Evolutionary conservation across 92 coral and sea anemone genomes (phyloP).

Genomic region (Epizoanthus scotinus): DNA sequence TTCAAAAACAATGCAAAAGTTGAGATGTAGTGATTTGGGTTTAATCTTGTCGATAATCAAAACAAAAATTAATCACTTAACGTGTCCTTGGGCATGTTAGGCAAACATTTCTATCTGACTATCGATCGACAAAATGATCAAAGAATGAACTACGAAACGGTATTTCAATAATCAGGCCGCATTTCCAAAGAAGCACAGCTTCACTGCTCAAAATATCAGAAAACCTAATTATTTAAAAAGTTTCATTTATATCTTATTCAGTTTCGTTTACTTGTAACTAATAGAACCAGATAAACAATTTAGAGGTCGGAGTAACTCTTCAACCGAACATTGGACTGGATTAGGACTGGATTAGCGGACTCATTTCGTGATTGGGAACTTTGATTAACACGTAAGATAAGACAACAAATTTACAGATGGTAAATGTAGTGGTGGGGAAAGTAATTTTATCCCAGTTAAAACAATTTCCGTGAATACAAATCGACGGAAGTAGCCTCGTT

Average conservation of each 20-base stretch:
- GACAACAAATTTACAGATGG: constrained; percentile 40
- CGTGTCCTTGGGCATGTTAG: too few species aligned
- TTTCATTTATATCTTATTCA: too few species aligned
- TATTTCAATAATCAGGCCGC: too few species aligned
- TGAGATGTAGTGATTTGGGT: neutral
- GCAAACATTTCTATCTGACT: constrained; percentile 22
- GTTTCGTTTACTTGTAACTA: too few species aligned
- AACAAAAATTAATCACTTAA: constrained; percentile 20
- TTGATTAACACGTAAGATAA: constrained; percentile 33
- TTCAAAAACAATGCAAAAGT: too few species aligned
- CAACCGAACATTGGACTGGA: constrained; percentile 26
- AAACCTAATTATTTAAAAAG: too few species aligned
- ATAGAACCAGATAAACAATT: neutral
- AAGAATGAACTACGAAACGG: constrained; percentile 9
- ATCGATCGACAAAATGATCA: constrained; percentile 2
- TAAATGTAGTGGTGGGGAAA: constrained; percentile 15
- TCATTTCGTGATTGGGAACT: constrained; percentile 33
- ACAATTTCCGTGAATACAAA: constrained; percentile 31
- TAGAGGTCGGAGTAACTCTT: constrained; percentile 12
- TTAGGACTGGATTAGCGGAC: constrained; percentile 32
- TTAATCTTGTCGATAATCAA: constrained; percentile 13
- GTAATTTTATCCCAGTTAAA: constrained; percentile 40
- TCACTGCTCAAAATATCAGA: too few species aligned
- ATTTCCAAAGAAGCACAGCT: too few species aligned
- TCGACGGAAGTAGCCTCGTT: constrained; percentile 21